phyloP scores from a whole-genome alignment of 1,140 invertebrate genomes.

The Samia ricini region DNA sequence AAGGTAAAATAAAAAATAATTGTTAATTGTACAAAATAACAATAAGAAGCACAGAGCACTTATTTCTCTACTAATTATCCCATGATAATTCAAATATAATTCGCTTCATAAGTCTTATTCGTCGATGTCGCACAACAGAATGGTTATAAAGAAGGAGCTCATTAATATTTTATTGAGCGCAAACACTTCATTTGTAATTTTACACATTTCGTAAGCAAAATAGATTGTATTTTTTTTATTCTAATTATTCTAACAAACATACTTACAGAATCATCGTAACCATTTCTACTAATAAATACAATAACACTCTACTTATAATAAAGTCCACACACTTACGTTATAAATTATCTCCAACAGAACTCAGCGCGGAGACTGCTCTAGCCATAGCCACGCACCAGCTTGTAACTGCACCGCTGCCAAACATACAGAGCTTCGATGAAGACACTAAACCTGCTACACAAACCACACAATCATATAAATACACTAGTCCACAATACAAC shows the following conservation, averaged over 20 bases:
- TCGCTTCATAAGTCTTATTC: background rate
- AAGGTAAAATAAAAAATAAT: conserved; percentile 34
- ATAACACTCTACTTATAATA: background rate
- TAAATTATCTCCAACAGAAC: conserved; percentile 34
- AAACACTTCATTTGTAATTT: no score
- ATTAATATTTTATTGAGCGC: background rate
- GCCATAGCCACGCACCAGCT: conserved; percentile 72
- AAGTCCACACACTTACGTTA: background rate
- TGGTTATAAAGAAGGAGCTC: background rate
- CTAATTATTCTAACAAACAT: background rate
- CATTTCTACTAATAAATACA: background rate
- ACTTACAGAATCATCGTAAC: background rate
- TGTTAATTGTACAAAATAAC: background rate
- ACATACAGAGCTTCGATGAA: conserved; percentile 57
- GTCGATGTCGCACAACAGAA: background rate
- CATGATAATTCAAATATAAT: no score
- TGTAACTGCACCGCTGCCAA: conserved; percentile 63
- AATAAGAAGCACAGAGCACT: no score
- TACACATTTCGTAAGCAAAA: background rate
- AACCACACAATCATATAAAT: conserved; percentile 46
- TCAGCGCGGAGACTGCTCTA: conserved; percentile 63
- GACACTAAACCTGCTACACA: conserved; percentile 41
- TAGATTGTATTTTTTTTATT: background rate
- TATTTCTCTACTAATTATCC: background rate
- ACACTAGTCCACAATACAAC: conserved; percentile 37